Conservation (phyloP, 1,140 invertebrate genomes). For the Scylla paramamosain region DNA sequence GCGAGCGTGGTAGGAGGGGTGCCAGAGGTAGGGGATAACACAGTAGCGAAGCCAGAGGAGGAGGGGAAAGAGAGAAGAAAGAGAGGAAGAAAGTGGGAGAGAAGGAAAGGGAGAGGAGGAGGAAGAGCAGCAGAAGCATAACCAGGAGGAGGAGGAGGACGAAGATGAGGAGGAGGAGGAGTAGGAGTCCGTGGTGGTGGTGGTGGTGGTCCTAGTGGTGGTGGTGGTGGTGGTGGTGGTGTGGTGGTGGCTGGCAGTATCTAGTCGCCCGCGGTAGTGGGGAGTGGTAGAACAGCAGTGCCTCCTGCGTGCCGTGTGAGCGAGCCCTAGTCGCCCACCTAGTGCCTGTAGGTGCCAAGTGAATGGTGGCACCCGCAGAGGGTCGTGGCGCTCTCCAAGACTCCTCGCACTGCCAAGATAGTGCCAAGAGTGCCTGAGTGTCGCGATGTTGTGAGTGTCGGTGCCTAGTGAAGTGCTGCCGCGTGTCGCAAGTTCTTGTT, state of each 20-base stretch:
- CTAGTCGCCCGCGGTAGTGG: background rate
- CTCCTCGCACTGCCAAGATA: background rate
- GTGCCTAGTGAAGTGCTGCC: no score
- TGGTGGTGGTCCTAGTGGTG: no score
- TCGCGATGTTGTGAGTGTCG: background rate
- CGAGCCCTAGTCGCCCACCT: background rate
- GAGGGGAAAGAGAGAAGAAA: background rate
- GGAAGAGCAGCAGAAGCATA: background rate
- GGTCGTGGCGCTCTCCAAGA: background rate
- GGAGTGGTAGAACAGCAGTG: background rate
- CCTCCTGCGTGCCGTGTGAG: background rate
- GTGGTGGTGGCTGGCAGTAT: background rate
- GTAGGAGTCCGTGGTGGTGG: background rate
- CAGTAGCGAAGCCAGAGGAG: background rate
- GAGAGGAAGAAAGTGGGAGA: background rate
- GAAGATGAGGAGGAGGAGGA: background rate
- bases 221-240: no score
- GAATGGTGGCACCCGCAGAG: no score
- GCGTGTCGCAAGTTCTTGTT: no score
- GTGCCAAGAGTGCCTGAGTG: background rate
- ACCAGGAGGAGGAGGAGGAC: background rate
- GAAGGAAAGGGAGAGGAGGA: background rate
- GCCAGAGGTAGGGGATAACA: background rate
- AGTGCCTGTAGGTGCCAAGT: conserved; percentile 2
- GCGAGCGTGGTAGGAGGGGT: background rate